Percentiles rank a stretch among this genome's conserved stretches.
Conservation (phyloP, 2,888 invertebrate genomes). For the Metellina segmentata region DNA sequence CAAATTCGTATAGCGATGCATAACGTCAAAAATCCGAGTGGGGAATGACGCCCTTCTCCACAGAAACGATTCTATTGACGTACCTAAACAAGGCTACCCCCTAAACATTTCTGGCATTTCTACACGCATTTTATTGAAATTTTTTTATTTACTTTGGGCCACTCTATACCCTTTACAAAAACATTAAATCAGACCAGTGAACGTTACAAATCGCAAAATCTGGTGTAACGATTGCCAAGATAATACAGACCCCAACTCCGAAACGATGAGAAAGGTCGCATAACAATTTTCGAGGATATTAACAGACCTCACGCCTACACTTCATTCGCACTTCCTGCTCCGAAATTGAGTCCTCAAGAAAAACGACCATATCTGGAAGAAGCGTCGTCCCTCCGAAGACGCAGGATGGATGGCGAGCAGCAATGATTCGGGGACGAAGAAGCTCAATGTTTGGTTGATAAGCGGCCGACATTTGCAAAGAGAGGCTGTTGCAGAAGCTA, state of each 20-base stretch:
- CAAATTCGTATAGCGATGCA: too few species aligned
- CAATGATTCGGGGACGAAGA: background rate
- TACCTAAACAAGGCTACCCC: too few species aligned
- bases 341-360: background rate
- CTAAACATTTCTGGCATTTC: too few species aligned
- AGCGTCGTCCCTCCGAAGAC: background rate
- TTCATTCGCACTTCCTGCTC: background rate
- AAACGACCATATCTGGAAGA: background rate
- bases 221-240: too few species aligned
- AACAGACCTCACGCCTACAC: background rate
- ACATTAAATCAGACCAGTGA: too few species aligned
- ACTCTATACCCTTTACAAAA: too few species aligned
- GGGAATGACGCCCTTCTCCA: too few species aligned
- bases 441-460: background rate
- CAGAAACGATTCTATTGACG: too few species aligned
- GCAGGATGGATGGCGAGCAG: background rate
- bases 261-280: background rate
- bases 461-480: background rate
- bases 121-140: too few species aligned
- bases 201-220: too few species aligned
- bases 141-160: too few species aligned
- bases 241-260: background rate
- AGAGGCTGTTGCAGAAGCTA: background rate
- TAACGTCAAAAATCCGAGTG: too few species aligned
- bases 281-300: background rate